These are phyloP conservation scores for Hyalella azteca DNA, from an alignment of 2,888 invertebrate species.

Conservation along the genomic window DNA sequence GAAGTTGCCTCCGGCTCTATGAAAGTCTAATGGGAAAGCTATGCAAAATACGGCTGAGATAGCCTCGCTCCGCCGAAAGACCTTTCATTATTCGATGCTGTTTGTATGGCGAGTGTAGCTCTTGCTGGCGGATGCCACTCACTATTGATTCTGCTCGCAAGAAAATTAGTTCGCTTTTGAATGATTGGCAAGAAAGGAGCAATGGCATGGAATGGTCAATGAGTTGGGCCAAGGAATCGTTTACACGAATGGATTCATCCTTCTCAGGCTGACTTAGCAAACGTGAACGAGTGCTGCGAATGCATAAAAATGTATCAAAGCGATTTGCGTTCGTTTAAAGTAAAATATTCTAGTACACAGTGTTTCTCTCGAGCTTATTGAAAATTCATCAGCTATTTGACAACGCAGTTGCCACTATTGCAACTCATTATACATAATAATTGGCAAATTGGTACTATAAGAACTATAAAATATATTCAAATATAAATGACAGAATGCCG, in stretches of 20 bases:
- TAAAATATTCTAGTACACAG: too few relatives aligned
- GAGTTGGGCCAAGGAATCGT: background rate
- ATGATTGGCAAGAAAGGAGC: conserved; percentile 11
- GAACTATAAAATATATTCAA: too few relatives aligned
- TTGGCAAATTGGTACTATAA: too few relatives aligned
- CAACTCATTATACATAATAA: too few relatives aligned
- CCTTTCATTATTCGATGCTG: conserved; percentile 35
- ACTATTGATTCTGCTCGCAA: conserved; percentile 22
- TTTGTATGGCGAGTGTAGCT: conserved; percentile 35
- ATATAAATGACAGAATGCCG: too few relatives aligned
- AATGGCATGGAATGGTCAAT: background rate
- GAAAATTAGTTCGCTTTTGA: conserved; percentile 36
- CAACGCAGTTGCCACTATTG: too few relatives aligned
- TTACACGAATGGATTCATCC: background rate
- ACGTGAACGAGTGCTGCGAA: too few relatives aligned
- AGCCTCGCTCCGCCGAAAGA: conserved; percentile 10
- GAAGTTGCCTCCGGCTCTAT: conserved; percentile 35
- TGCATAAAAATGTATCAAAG: too few relatives aligned
- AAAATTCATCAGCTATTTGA: too few relatives aligned
- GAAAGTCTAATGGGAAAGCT: conserved; percentile 36
- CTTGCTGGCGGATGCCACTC: conserved; percentile 15
- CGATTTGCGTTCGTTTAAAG: too few relatives aligned
- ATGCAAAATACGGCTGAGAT: conserved; percentile 37
- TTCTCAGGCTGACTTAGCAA: background rate
- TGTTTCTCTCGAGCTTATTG: too few relatives aligned